A percentile compares a stretch with the other conserved stretches of the same genome.
Evolutionary conservation across 1,140 invertebrate species (phyloP).

Genomic region (Reticulitermes speratus): DNA sequence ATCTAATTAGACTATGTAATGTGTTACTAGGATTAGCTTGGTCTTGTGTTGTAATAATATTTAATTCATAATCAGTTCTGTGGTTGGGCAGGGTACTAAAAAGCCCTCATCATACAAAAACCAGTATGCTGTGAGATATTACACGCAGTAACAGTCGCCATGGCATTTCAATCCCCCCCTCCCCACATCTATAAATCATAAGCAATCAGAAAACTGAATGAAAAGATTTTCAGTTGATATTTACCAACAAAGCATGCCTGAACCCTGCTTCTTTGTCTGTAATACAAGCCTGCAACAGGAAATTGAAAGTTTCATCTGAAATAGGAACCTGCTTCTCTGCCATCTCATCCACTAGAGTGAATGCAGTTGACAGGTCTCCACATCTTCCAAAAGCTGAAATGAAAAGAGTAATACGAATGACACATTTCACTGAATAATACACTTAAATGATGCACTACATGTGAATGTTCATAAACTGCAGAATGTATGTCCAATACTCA

Average conservation of each 20-base stretch:
- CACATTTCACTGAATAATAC: too few species aligned
- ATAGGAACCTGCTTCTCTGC: constrained; percentile 60
- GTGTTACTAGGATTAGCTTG: too few species aligned
- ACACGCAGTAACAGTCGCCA: too few species aligned
- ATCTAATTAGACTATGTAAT: too few species aligned
- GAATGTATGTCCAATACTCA: constrained; percentile 20
- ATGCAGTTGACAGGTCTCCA: constrained; percentile 72
- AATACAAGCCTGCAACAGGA: constrained; percentile 80
- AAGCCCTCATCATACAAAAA: too few species aligned
- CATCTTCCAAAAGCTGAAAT: constrained; percentile 73
- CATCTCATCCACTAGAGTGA: constrained; percentile 84
- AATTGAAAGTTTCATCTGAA: constrained; percentile 70
- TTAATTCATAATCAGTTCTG: too few species aligned
- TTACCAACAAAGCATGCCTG: constrained; percentile 67
- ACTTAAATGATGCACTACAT: background rate
- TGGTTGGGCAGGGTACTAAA: too few species aligned
- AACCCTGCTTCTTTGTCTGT: constrained; percentile 76
- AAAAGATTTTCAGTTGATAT: constrained; percentile 25
- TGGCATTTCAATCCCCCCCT: too few species aligned
- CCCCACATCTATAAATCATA: too few species aligned
- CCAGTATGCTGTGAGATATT: too few species aligned
- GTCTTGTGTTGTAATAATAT: too few species aligned
- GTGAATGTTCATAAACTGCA: background rate
- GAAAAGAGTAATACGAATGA: constrained; percentile 17
- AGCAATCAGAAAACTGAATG: background rate